phyloP scores from a whole-genome alignment of 2,797 vertebrate species.

The Lepus oiostolus region DNA sequence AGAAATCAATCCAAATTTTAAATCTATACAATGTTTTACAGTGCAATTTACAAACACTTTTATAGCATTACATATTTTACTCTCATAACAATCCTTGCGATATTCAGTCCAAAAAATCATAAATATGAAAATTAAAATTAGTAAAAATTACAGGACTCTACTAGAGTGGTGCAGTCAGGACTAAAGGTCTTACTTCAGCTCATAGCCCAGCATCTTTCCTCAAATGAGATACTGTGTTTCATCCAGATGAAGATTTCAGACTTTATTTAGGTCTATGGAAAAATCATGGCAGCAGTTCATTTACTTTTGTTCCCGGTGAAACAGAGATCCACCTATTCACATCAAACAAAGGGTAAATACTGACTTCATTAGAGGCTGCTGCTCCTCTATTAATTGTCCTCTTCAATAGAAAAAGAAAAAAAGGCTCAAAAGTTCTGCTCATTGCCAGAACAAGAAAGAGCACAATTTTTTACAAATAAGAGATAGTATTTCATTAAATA shows the following conservation, averaged over 20 bases:
- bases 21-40: not conserved
- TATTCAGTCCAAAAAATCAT: not conserved
- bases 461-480: not conserved
- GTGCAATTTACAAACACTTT: conserved; percentile 12
- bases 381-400: not conserved
- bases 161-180: not conserved
- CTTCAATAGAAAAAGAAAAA: conserved; percentile 16
- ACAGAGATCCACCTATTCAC: not conserved
- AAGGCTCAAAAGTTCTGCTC: not conserved
- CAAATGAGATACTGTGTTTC: not conserved
- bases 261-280: not conserved
- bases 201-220: not conserved
- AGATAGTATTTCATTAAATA: not conserved
- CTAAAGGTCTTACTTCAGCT: not conserved
- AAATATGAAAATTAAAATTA: conserved; percentile 7
- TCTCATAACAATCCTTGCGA: not conserved
- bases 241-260: not conserved
- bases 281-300: not conserved
- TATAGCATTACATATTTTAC: not conserved
- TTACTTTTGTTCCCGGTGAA: not conserved
- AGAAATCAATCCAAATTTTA: not conserved
- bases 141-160: not conserved
- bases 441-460: not conserved
- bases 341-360: not conserved
- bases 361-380: not conserved